A percentile compares a stretch with the other conserved stretches of the same genome.
phyloP scores from a whole-genome alignment of 2,888 invertebrate species.

The Epirrhoe alternata region DNA sequence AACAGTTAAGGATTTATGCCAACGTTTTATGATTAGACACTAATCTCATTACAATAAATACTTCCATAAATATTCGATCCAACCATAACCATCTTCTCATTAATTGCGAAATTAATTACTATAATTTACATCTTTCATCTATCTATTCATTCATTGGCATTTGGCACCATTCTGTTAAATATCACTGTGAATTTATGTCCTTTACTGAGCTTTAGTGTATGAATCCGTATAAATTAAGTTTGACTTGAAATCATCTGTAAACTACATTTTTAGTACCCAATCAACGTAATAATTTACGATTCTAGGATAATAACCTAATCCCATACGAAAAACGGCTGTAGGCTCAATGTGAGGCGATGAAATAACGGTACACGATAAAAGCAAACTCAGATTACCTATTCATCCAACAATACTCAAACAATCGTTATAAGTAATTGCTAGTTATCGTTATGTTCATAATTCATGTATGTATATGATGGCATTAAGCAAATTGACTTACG shows the following conservation, averaged over 20 bases:
- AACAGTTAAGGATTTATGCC: constrained; percentile 59
- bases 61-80: constrained; percentile 47
- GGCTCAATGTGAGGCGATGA: not conserved
- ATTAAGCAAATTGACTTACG: constrained; percentile 56
- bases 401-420: constrained; percentile 8
- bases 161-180: constrained; percentile 41
- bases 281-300: constrained; percentile 43
- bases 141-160: constrained; percentile 30
- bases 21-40: constrained; percentile 54
- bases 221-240: constrained; percentile 45
- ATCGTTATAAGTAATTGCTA: constrained; percentile 39
- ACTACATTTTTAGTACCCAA: constrained; percentile 43
- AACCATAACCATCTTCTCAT: constrained; percentile 28
- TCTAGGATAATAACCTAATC: constrained; percentile 21
- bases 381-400: constrained; percentile 4
- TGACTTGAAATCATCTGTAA: constrained; percentile 36
- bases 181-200: constrained; percentile 46
- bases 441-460: constrained; percentile 49
- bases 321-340: constrained; percentile 18
- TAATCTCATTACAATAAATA: constrained; percentile 50
- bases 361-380: constrained; percentile 5
- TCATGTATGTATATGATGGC: constrained; percentile 43
- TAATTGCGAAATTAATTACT: constrained; percentile 43
- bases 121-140: constrained; percentile 47
- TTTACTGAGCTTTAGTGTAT: constrained; percentile 41